These are phyloP conservation scores for Triplophysa rosa DNA, from an alignment of 2,113 vertebrate genomes.

Conservation along the genomic window DNA sequence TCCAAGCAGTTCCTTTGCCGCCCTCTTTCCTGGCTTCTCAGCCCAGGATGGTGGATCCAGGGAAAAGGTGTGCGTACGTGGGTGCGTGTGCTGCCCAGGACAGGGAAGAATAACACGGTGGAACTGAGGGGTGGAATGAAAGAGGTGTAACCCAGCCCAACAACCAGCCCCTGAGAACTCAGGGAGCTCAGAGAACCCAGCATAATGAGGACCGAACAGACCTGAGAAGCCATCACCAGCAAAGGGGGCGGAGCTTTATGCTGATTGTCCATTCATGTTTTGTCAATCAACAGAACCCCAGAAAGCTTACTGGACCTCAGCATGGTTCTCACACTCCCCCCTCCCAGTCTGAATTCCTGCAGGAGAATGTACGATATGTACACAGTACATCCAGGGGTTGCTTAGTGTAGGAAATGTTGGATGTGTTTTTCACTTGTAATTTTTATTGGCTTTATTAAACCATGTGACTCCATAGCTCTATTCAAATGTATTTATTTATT, in stretches of 20 bases:
- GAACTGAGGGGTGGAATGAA: conserved; percentile 36
- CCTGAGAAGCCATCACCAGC: conserved; percentile 34
- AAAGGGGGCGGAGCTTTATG: conserved; percentile 49
- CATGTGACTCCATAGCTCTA: too few species aligned
- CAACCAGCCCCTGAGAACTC: conserved; percentile 60
- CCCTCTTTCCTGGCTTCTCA: conserved; percentile 59
- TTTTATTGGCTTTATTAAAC: too few species aligned
- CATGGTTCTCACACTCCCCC: neutral
- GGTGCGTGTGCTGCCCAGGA: conserved; percentile 46
- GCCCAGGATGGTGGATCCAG: conserved; percentile 53
- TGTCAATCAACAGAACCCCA: neutral
- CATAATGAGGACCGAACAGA: conserved; percentile 46
- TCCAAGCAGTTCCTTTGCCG: conserved; percentile 64
- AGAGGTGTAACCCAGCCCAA: conserved; percentile 59
- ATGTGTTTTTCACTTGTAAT: too few species aligned
- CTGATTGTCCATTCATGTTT: conserved; percentile 46
- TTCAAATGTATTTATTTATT: too few species aligned
- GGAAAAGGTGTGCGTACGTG: conserved; percentile 34
- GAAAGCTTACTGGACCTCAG: neutral
- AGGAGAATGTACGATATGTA: neutral
- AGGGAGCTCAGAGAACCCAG: conserved; percentile 48
- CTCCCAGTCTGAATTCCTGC: neutral
- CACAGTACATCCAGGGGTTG: neutral
- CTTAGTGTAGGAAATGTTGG: too few species aligned
- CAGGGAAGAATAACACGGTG: conserved; percentile 34